Percentiles rank a stretch among this genome's conserved stretches.
Conservation (phyloP, 2,888 invertebrate species). For the Apodemia zela region DNA sequence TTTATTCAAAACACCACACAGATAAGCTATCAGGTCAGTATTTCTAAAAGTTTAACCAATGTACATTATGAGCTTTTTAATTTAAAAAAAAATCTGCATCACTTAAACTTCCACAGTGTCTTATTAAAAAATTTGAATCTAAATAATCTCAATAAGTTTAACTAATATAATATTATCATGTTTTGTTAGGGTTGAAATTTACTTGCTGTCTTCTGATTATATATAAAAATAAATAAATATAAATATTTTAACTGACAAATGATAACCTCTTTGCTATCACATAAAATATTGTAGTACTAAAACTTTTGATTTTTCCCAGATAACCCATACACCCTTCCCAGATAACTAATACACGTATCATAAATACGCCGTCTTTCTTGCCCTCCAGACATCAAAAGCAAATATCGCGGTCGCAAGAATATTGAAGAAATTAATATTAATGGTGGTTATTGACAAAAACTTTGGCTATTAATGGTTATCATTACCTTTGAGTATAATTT, state of each 20-base stretch:
- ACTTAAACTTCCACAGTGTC: too few species aligned
- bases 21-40: neutral
- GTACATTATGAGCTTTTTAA: neutral
- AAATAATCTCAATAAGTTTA: too few species aligned
- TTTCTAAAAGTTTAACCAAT: neutral
- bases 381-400: neutral
- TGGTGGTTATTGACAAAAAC: neutral
- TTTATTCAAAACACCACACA: constrained; percentile 4
- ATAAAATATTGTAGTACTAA: too few species aligned
- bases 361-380: neutral
- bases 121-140: too few species aligned
- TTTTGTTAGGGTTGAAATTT: too few species aligned
- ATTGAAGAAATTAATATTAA: neutral
- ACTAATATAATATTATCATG: too few species aligned
- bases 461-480: neutral
- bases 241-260: too few species aligned
- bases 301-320: too few species aligned
- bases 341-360: neutral
- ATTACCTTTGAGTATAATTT: neutral
- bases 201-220: too few species aligned
- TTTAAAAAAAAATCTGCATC: neutral
- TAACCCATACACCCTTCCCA: too few species aligned
- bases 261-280: too few species aligned
- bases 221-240: too few species aligned
- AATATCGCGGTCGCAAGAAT: neutral